These are phyloP conservation scores for Polyommatus iphigenia DNA, from an alignment of 2,888 invertebrate genomes.

Conservation along the genomic window DNA sequence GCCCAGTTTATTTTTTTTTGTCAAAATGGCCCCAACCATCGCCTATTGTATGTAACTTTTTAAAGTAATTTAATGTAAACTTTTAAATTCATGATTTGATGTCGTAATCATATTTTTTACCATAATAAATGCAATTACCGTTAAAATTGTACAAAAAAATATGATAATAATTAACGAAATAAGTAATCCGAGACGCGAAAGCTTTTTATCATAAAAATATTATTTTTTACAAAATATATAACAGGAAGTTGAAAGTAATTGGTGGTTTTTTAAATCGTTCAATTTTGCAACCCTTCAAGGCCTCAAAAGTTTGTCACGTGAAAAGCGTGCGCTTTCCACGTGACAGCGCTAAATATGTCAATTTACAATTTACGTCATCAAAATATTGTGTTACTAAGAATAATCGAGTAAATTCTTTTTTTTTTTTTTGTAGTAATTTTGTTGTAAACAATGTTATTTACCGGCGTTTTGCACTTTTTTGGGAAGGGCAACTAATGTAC, in stretches of 20 bases:
- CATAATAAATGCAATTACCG: not conserved
- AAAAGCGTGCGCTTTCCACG: not conserved
- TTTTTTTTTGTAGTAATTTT: too few relatives aligned
- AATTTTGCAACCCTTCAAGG: not conserved
- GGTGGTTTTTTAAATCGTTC: not conserved
- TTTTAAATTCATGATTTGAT: too few relatives aligned
- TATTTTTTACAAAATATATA: not conserved
- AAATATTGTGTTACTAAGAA: not conserved
- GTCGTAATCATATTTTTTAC: too few relatives aligned
- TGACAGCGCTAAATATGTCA: not conserved
- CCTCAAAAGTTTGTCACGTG: not conserved
- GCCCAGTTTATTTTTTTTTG: too few relatives aligned
- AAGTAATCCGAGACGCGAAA: not conserved
- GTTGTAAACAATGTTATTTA: too few relatives aligned
- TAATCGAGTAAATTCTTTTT: not conserved
- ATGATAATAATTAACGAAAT: not conserved
- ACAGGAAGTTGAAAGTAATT: not conserved
- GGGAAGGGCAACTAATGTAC: too few relatives aligned
- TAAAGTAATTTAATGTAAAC: too few relatives aligned
- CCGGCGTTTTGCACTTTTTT: too few relatives aligned
- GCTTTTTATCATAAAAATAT: not conserved
- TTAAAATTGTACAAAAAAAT: not conserved
- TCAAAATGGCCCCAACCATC: too few relatives aligned
- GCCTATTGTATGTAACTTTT: too few relatives aligned
- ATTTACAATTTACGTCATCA: not conserved